Evolutionary conservation across 2,113 vertebrate genomes (phyloP).

Genomic region (Okapia johnstoni): DNA sequence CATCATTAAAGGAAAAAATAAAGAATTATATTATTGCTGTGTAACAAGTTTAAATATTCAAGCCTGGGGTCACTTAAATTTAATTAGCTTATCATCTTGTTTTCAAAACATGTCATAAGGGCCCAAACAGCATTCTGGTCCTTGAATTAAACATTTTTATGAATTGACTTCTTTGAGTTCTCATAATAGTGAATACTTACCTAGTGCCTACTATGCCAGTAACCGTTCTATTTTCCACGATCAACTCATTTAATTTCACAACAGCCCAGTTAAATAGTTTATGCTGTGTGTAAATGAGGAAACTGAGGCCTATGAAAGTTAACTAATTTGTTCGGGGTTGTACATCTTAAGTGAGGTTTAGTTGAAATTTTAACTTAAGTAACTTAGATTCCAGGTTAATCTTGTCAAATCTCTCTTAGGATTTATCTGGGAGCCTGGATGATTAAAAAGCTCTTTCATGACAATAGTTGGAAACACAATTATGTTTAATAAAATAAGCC

Average conservation of each 20-base stretch:
- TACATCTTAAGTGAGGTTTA: not conserved
- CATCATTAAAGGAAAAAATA: not conserved
- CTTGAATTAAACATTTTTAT: not conserved
- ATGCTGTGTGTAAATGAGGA: not conserved
- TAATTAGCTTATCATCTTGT: conserved; percentile 28
- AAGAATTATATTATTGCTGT: not conserved
- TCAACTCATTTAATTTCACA: not conserved
- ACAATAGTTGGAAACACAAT: not conserved
- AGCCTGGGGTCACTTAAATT: not conserved
- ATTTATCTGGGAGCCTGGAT: not conserved
- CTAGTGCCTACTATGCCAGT: not conserved
- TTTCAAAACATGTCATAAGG: conserved; percentile 18
- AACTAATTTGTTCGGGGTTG: not conserved
- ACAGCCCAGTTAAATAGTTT: not conserved
- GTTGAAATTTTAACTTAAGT: not conserved
- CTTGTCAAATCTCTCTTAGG: not conserved
- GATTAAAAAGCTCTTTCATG: not conserved
- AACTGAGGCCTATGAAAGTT: not conserved
- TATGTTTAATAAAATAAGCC: conserved; percentile 5
- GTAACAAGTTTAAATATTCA: not conserved
- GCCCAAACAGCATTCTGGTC: not conserved
- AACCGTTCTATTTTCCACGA: not conserved
- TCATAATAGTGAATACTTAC: not conserved
- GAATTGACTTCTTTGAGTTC: not conserved
- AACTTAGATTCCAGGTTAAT: not conserved